Base-by-base conservation (phyloP, 2,797 vertebrate genomes). In the Cyprinodon diabolis region DNA sequence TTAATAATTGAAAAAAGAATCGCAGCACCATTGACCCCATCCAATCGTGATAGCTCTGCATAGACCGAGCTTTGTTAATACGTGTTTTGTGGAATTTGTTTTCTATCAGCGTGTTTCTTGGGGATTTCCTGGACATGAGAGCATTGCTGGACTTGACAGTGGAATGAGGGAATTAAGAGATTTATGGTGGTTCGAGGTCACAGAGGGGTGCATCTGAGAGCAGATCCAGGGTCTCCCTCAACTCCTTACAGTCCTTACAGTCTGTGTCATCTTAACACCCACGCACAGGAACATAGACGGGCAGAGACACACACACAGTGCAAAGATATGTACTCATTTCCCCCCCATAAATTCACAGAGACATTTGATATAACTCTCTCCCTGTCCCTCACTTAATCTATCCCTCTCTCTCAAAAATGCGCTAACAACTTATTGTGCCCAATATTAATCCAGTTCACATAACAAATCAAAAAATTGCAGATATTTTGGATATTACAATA, bases 161-260 rank as follows among this genome's bases (percentile, higher is more conserved):
- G 91, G 89, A 91, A 93, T 90, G 91, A 89, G 81, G 83, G 90
- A 88, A 90, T 89, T 90, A 90, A 76, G 79, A 89, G 90, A 93
- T 93, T 92, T 93, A 93, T 90, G 82, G 88, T 76, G 68, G 85
- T 86, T 84, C 21, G 75, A 79, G 90, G 90, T 91, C 90, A 91
- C 56, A 54, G 85, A 86, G 84, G 79, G 83, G 83, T 86, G 84
- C 83, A 77, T 89, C 81, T 89, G 86, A 91, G 89, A 85, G 67
- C 83, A 84, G 86, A 73, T 76, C 81, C 80, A 84, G 35, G 69
- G 86, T 84, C 87, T 66, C 88, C 75, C 81, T 68, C 80, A 85
- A 87, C 84, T 90, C 77, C 81, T 85, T 76, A 67, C 85, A 86
- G 81, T 83, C 90, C 84, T 86, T 86, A 87, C 72, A 81, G 84